Base-by-base conservation (phyloP, 2,888 invertebrate species). In the Nematopogon swammerdamellus region DNA sequence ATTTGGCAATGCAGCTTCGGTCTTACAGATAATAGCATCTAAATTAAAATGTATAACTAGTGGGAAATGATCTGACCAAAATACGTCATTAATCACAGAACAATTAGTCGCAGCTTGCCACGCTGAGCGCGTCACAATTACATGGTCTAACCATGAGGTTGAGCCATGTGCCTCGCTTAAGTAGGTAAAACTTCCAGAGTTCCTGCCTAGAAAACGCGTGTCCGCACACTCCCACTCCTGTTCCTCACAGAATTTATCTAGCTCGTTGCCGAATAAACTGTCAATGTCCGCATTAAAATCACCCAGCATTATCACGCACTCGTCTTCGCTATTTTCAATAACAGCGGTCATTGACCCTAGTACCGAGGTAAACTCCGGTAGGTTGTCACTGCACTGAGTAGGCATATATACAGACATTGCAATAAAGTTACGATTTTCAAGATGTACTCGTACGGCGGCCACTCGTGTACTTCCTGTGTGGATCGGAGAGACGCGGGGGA, bases 341-440 rank as follows among this genome's bases (percentile, higher is more conserved):
- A 14, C 36, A 4, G 36, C 36, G 8, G 11, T 14, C 11, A 36
- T 14, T 14, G 36, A 8, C n/a, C 36, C 11, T 14, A 36, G n/a
- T 14, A 36, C 36, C 36, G 36, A 36, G 11, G 36, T 36, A 50
- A 54, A 17, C 14, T 18, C 11, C 14, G 49, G 8, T 6, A 60
- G n/a, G 45, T 60, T 56, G 2, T 58, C 56, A n/a, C 6, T 16
- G 3, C 19, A 17, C 17, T 57, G 54, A 2, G 55, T 58, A 1
- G 58, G 59, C 58, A 60, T 58, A 20, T 60, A 60, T 2, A 58
- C 56, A 36, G 47, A 50, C 2, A 58, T 45, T 3, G 59, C 46
- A 29, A 59, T 6, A 18, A 59, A 44, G 1, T 46, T 36, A 1
- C 52, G 45, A 19, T 52, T 52, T 1, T 30, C 18, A 2, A 50